phyloP scores from a whole-genome alignment of 2,888 invertebrate genomes.

The Heliconius cydno region DNA sequence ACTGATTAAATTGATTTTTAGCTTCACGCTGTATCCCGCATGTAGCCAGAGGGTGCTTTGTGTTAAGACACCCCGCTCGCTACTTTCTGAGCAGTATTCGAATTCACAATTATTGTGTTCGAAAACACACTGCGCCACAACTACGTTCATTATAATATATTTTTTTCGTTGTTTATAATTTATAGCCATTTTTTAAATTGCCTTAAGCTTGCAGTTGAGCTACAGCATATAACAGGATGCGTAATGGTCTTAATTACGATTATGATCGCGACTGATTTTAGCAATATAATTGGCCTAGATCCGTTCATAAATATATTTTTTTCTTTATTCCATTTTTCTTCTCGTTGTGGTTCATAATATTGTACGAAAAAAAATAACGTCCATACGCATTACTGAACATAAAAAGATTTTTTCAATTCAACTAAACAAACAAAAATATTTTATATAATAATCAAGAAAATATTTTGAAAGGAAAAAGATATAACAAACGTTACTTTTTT shows the following conservation, averaged over 20 bases:
- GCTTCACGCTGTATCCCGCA: too few relatives aligned
- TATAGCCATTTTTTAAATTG: slow-evolving; percentile 37
- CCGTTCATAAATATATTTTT: neutral
- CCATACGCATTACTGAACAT: too few relatives aligned
- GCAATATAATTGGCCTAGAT: slow-evolving; percentile 31
- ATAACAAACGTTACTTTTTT: neutral
- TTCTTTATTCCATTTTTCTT: slow-evolving; percentile 2
- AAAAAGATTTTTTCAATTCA: too few relatives aligned
- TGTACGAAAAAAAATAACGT: neutral
- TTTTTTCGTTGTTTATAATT: neutral
- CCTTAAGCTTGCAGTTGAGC: slow-evolving; percentile 36
- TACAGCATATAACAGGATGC: slow-evolving; percentile 58
- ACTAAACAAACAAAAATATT: too few relatives aligned
- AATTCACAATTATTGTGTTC: neutral
- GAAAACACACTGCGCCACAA: neutral
- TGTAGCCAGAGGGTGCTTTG: too few relatives aligned
- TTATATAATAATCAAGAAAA: too few relatives aligned
- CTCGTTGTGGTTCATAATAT: neutral
- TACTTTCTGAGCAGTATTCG: neutral
- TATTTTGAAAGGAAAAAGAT: too few relatives aligned
- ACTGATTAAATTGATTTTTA: too few relatives aligned
- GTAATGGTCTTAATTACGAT: slow-evolving; percentile 57
- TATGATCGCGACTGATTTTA: slow-evolving; percentile 41
- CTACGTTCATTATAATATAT: neutral
- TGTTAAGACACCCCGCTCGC: too few relatives aligned